Evolutionary conservation across 2,888 invertebrate species (phyloP), one percentile per base, ranked within the genome.

Genomic region (Gerris lacustris): DNA sequence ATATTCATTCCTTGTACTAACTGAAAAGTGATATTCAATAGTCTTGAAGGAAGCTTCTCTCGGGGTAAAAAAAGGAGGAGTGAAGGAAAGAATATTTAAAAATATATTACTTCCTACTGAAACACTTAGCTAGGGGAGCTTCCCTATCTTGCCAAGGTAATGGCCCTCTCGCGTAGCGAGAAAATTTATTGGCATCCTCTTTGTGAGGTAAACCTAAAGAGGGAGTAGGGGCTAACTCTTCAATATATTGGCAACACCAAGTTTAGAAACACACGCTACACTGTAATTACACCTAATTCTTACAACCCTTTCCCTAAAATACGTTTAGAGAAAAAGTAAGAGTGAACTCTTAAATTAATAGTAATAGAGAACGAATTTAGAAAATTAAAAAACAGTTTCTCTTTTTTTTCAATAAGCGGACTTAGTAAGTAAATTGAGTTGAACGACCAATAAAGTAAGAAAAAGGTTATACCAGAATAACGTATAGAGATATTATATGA

Each of bases 1-100:
- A 55, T 55, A 55, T 55, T 55, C 55, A 55, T 55, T 55, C 55
- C 55, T 55, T 55, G 55, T 55, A 55, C 55, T 55, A 55, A 55
- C 55, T 55, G 55, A 55, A 55, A 55, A 55, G 55, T 55, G 55
- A 55, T 55, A 55, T 55, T 55, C 55, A 55, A 55, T 55, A 55
- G 55, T 55, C 55, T 55, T 55, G 15, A 55, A 55, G 55, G 15
- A 15, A 55, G 9, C 15, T 55, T 2, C 5, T 55, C 55, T 55
- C 9, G 15, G 9, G 15, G 11, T 55, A 55, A 55, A 55, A 55
- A 55, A 55, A 55, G 15, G 5, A 15, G 15, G 15, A 55, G 55
- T 55, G 55, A 55, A 55, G 55, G 9, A 11, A 15, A 15, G 55
- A 55, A 55, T 55, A 55, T 55, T 55, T 55, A 55, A 55, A 55